phyloP scores from a whole-genome alignment of 2,113 vertebrate species.

The Bambusicola thoracicus region DNA sequence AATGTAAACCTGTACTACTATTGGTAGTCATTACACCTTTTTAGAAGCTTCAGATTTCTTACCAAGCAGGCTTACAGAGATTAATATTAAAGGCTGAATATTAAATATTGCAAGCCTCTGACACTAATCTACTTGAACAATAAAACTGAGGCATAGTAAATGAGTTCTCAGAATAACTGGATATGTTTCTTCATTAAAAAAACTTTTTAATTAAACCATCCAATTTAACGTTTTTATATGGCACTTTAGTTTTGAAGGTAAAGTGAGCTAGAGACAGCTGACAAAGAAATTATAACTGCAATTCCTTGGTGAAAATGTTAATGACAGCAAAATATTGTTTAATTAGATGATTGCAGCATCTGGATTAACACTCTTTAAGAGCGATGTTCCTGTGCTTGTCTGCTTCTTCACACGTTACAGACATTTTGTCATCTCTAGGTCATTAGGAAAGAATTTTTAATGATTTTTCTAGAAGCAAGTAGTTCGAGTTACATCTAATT shows the following conservation, averaged over 20 bases:
- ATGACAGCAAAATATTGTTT: conserved; percentile 98
- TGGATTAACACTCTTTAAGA: conserved; percentile 90
- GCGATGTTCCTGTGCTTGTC: conserved; percentile 86
- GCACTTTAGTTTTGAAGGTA: conserved; percentile 83
- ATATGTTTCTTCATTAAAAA: conserved; percentile 78
- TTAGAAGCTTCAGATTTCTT: conserved; percentile 39
- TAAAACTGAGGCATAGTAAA: conserved; percentile 76
- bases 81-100: conserved; percentile 76
- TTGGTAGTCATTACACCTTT: conserved; percentile 22
- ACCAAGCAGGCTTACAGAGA: conserved; percentile 51
- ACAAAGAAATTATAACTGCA: conserved; percentile 87
- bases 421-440: conserved; percentile 98
- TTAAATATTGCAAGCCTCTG: conserved; percentile 72
- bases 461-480: conserved; percentile 96
- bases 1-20: not conserved
- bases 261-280: conserved; percentile 84
- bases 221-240: conserved; percentile 84
- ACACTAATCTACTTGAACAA: conserved; percentile 79
- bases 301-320: conserved; percentile 92
- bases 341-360: conserved; percentile 94
- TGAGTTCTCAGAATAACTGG: conserved; percentile 78
- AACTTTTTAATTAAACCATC: conserved; percentile 86
- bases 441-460: conserved; percentile 98
- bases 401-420: conserved; percentile 90
- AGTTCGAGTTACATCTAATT: conserved; percentile 97